phyloP scores from a whole-genome alignment of 2,113 vertebrate genomes.

The Dissostichus mawsoni region DNA sequence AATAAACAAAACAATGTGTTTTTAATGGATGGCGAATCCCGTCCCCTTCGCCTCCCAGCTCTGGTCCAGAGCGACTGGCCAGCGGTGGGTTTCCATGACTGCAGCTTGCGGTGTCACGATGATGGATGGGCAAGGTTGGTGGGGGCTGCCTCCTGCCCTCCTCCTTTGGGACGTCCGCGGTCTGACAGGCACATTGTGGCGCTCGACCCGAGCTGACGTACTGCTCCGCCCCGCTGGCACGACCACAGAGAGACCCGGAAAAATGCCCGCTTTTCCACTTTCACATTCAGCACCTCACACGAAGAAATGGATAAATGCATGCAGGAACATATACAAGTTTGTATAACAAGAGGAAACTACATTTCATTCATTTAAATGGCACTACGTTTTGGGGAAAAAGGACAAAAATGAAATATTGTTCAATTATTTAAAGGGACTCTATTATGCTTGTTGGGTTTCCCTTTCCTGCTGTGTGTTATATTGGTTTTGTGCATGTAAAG shows the following conservation, averaged over 20 bases:
- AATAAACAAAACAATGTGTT: slow-evolving; percentile 83
- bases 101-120: slow-evolving; percentile 81
- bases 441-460: too few species aligned
- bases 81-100: slow-evolving; percentile 80
- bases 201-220: slow-evolving; percentile 55
- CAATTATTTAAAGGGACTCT: too few species aligned
- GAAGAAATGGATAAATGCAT: not conserved
- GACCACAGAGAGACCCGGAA: slow-evolving; percentile 54
- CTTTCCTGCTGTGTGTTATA: too few species aligned
- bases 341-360: slow-evolving; percentile 2
- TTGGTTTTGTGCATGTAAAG: too few species aligned
- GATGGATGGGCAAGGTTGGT: slow-evolving; percentile 84
- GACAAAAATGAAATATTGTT: too few species aligned
- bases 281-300: slow-evolving; percentile 32
- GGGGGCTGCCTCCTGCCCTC: slow-evolving; percentile 78
- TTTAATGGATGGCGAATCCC: slow-evolving; percentile 72
- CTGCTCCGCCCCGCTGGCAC: slow-evolving; percentile 75
- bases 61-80: slow-evolving; percentile 70
- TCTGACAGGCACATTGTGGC: slow-evolving; percentile 82
- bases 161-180: slow-evolving; percentile 80
- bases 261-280: slow-evolving; percentile 65
- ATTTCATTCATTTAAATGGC: too few species aligned
- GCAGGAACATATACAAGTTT: not conserved
- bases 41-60: slow-evolving; percentile 38
- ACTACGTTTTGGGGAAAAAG: too few species aligned